Percentiles rank a stretch among this genome's conserved stretches.
Conservation (phyloP, 2,797 vertebrate species). For the Hyperoplus lanceolatus region DNA sequence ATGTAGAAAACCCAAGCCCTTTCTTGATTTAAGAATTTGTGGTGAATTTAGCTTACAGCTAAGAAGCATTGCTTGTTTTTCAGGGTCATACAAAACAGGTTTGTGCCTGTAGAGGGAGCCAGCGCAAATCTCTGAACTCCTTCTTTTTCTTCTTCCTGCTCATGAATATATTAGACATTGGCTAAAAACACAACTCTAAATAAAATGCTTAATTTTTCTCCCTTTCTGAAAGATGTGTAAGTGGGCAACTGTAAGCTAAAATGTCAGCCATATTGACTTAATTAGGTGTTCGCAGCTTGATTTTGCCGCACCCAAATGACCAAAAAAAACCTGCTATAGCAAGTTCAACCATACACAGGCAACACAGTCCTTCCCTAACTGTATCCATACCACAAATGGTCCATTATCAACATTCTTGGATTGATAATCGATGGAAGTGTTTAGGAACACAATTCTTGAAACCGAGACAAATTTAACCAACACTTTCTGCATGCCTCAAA, state of each 20-base stretch:
- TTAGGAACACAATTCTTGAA: background rate
- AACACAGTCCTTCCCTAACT: background rate
- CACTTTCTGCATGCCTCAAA: background rate
- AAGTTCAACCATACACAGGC: background rate
- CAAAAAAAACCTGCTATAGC: background rate
- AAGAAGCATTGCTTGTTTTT: no score
- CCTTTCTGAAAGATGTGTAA: background rate
- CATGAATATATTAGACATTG: background rate
- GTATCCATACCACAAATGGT: background rate
- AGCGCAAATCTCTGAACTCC: background rate
- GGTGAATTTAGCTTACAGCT: no score
- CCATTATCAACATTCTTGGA: background rate
- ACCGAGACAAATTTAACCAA: background rate
- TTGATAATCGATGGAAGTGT: background rate
- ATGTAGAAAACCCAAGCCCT: no score
- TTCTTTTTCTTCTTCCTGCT: no score
- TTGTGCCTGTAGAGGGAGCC: no score
- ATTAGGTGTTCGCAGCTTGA: background rate
- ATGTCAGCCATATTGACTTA: background rate
- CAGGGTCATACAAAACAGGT: no score
- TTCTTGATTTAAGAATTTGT: no score
- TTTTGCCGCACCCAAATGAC: background rate
- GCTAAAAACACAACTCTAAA: background rate
- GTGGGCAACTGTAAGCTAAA: background rate
- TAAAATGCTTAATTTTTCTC: background rate